Percentiles rank a stretch among this genome's conserved stretches.
phyloP scores from a whole-genome alignment of 2,888 invertebrate genomes.

The Nemurella pictetii region DNA sequence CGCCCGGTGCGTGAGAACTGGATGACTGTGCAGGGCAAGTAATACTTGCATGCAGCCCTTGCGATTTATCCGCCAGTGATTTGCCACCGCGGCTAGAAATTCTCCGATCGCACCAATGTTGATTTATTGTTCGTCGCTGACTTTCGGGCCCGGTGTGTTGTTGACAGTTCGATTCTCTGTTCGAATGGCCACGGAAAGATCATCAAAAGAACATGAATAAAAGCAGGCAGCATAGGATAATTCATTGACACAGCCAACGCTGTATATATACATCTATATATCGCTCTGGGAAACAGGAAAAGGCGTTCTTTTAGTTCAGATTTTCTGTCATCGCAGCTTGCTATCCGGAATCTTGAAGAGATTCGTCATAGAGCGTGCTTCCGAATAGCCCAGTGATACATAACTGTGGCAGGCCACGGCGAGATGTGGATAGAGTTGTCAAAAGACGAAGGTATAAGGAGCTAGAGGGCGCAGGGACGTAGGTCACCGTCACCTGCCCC shows the following conservation, averaged over 20 bases:
- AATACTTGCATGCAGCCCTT: too few species aligned
- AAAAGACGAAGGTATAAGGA: conserved; percentile 11
- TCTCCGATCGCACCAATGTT: not conserved
- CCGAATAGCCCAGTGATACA: conserved; percentile 13
- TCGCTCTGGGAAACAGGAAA: conserved; percentile 10
- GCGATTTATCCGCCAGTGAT: not conserved
- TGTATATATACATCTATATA: too few species aligned
- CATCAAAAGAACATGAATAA: conserved; percentile 18
- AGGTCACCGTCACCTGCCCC: conserved; percentile 30
- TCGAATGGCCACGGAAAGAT: not conserved
- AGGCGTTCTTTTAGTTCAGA: conserved; percentile 5
- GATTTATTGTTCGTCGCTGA: not conserved
- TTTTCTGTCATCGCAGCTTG: conserved; percentile 19
- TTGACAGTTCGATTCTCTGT: conserved; percentile 11
- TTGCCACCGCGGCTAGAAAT: not conserved
- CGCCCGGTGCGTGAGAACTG: not conserved
- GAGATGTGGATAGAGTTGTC: conserved; percentile 33
- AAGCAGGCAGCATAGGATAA: not conserved
- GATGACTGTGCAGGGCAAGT: too few species aligned
- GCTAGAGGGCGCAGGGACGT: conserved; percentile 1
- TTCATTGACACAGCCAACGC: not conserved
- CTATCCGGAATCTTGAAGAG: conserved; percentile 25
- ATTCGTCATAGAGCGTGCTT: conserved; percentile 35
- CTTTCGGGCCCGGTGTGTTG: not conserved
- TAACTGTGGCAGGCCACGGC: conserved; percentile 2